Conservation (phyloP, 1,140 invertebrate genomes). For the Saxidomus purpurata region DNA sequence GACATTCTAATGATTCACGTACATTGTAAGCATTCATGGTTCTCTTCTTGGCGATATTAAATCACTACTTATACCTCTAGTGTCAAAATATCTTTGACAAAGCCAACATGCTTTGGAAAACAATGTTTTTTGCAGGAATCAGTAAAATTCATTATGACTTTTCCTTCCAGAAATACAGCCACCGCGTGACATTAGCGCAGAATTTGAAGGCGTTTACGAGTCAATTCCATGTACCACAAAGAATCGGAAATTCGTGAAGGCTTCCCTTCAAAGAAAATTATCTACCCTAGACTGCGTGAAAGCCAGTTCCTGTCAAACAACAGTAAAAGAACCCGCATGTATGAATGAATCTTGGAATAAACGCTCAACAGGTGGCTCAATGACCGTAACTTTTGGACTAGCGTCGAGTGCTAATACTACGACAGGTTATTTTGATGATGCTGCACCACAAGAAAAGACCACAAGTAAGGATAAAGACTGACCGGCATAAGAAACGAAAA, state of each 20-base stretch:
- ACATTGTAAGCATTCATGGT: too few species aligned
- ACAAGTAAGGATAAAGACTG: too few species aligned
- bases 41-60: too few species aligned
- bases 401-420: neutral
- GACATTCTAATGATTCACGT: neutral
- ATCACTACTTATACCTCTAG: too few species aligned
- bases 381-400: neutral
- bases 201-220: constrained; percentile 15
- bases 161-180: constrained; percentile 12
- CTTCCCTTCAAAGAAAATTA: neutral
- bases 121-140: neutral
- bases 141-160: too few species aligned
- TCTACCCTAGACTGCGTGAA: constrained; percentile 18
- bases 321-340: neutral
- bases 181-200: neutral
- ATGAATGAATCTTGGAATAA: neutral
- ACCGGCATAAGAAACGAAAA: too few species aligned
- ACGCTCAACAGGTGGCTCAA: neutral
- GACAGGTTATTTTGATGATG: neutral
- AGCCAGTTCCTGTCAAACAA: neutral
- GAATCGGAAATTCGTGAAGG: neutral
- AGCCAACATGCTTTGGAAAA: too few species aligned
- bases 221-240: neutral
- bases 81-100: too few species aligned
- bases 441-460: neutral